Conservation (phyloP, 2,113 vertebrate genomes). For the Apodemus speciosus region DNA sequence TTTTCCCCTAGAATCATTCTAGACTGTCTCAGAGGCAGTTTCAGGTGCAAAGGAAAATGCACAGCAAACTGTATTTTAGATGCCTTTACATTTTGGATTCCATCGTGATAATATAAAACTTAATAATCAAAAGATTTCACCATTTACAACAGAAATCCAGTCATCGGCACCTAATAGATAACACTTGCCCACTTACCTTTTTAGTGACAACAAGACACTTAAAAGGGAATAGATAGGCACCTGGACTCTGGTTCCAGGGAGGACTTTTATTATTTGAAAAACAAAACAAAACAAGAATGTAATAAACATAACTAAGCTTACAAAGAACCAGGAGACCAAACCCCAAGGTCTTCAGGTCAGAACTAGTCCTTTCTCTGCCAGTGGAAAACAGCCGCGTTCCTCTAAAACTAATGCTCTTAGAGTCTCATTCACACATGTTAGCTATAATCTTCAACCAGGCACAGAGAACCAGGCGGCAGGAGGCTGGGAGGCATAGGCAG, state of each 20-base stretch:
- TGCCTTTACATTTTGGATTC: background rate
- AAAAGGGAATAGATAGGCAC: background rate
- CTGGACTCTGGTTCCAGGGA: background rate
- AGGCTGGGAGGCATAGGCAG: too few species aligned
- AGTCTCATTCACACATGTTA: background rate
- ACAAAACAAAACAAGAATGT: background rate
- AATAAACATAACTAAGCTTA: background rate
- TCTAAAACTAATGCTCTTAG: background rate
- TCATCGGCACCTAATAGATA: background rate
- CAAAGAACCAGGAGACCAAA: background rate
- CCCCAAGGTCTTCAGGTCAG: background rate
- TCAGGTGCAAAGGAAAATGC: background rate
- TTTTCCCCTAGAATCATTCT: background rate
- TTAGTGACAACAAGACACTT: background rate
- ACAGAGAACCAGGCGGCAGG: background rate
- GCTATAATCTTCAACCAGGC: background rate
- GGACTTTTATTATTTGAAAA: background rate
- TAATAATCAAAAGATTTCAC: background rate
- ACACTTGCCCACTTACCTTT: background rate
- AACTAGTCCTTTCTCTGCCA: background rate
- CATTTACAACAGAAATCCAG: background rate
- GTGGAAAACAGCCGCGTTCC: background rate
- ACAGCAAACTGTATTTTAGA: background rate
- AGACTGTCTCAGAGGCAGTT: background rate
- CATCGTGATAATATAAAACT: background rate